phyloP scores from a whole-genome alignment of 1,140 invertebrate species.

The Dreissena polymorpha region DNA sequence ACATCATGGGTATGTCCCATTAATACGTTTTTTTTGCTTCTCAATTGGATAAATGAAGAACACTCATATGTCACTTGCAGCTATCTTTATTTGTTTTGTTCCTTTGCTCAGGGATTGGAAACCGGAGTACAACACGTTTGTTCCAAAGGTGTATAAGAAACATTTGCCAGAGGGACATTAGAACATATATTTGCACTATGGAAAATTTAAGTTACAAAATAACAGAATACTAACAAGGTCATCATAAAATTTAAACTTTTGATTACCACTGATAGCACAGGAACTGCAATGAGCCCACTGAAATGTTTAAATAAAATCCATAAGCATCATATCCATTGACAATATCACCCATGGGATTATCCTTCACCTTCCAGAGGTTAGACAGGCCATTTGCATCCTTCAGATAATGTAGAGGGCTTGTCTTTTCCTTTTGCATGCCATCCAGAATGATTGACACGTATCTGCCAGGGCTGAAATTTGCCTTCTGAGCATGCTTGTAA shows the following conservation, averaged over 20 bases:
- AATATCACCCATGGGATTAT: constrained; percentile 10
- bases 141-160: no score
- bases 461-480: not conserved
- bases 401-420: not conserved
- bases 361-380: constrained; percentile 15
- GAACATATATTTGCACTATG: no score
- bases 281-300: not conserved
- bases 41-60: no score
- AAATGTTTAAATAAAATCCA: constrained; percentile 19
- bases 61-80: no score
- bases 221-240: no score
- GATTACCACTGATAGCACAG: constrained; percentile 2
- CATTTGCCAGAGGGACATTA: no score
- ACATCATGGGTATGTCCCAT: no score
- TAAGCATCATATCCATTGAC: constrained; percentile 11
- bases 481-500: constrained; percentile 17
- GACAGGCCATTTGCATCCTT: not conserved
- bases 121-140: no score
- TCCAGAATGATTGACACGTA: constrained; percentile 5
- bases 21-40: no score
- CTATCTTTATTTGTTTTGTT: no score
- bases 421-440: constrained; percentile 24
- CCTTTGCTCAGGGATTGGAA: no score
- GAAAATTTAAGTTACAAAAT: no score
- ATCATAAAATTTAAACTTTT: not conserved